A percentile compares a stretch with the other conserved stretches of the same genome.
These are phyloP conservation scores for Chaetogeoica ovagalla DNA, from an alignment of 2,888 invertebrate species.

Conservation along the genomic window DNA sequence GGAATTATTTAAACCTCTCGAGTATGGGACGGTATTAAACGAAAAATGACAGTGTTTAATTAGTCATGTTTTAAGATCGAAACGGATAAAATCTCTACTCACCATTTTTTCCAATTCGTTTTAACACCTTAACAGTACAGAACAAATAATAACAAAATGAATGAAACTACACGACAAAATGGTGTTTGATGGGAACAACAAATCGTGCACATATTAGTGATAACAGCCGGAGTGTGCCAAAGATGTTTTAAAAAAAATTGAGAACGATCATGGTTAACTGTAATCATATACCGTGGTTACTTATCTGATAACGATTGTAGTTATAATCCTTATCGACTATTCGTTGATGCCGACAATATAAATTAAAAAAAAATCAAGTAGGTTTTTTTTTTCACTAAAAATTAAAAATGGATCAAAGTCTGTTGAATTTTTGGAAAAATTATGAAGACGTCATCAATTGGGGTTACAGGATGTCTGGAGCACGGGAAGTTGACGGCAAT, in stretches of 20 bases:
- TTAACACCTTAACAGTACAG: neutral
- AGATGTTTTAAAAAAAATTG: neutral
- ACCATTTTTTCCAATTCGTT: constrained; percentile 31
- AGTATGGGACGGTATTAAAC: neutral
- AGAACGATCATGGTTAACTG: too few species aligned
- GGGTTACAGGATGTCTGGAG: constrained; percentile 16
- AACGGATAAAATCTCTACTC: constrained; percentile 34
- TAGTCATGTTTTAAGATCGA: neutral
- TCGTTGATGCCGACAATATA: neutral
- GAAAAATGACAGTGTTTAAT: neutral
- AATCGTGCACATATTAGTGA: constrained; percentile 15
- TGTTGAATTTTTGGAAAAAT: constrained; percentile 42
- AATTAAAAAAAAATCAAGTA: neutral
- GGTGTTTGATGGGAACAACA: constrained; percentile 1
- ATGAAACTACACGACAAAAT: neutral
- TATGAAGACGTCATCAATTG: constrained; percentile 40
- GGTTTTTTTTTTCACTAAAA: neutral
- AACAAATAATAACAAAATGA: neutral
- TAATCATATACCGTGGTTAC: too few species aligned
- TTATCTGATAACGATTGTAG: too few species aligned
- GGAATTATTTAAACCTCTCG: neutral
- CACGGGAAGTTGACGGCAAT: neutral
- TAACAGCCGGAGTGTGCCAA: constrained; percentile 14
- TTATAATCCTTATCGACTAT: too few species aligned
- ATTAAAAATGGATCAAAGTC: constrained; percentile 28